Percentiles rank a stretch among this genome's conserved stretches.
phyloP scores from a whole-genome alignment of 2,888 invertebrate genomes.

The Cantharis rustica region DNA sequence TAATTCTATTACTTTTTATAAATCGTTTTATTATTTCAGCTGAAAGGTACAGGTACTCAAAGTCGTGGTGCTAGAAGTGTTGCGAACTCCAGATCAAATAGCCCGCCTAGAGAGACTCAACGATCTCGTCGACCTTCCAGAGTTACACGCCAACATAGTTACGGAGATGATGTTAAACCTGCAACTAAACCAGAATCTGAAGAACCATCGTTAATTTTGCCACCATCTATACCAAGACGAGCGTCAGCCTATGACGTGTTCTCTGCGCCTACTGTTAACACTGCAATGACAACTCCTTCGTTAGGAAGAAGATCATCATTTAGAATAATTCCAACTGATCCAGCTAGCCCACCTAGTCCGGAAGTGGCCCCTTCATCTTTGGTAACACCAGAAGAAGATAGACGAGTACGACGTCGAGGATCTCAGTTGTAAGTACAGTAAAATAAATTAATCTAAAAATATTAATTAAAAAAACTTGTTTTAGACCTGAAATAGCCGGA shows the following conservation, averaged over 20 bases:
- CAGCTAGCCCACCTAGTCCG: constrained; percentile 61
- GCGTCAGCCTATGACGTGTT: constrained; percentile 87
- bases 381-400: constrained; percentile 64
- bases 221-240: constrained; percentile 76
- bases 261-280: constrained; percentile 65
- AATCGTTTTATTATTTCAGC: constrained; percentile 53
- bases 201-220: constrained; percentile 68
- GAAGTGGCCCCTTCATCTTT: constrained; percentile 55
- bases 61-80: constrained; percentile 63
- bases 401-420: constrained; percentile 76
- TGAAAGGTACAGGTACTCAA: constrained; percentile 65
- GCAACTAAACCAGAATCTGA: constrained; percentile 40
- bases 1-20: neutral
- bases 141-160: constrained; percentile 78
- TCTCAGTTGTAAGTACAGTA: constrained; percentile 78
- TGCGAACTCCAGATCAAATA: constrained; percentile 66
- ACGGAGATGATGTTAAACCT: constrained; percentile 73
- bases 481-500: constrained; percentile 74
- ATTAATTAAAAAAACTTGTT: constrained; percentile 29
- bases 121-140: constrained; percentile 64
- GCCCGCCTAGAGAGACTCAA: constrained; percentile 57
- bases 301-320: constrained; percentile 62
- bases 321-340: constrained; percentile 64
- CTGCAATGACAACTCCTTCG: constrained; percentile 48
- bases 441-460: neutral